Conservation (phyloP, 1,140 invertebrate species). For the Lepidurus couesii region DNA sequence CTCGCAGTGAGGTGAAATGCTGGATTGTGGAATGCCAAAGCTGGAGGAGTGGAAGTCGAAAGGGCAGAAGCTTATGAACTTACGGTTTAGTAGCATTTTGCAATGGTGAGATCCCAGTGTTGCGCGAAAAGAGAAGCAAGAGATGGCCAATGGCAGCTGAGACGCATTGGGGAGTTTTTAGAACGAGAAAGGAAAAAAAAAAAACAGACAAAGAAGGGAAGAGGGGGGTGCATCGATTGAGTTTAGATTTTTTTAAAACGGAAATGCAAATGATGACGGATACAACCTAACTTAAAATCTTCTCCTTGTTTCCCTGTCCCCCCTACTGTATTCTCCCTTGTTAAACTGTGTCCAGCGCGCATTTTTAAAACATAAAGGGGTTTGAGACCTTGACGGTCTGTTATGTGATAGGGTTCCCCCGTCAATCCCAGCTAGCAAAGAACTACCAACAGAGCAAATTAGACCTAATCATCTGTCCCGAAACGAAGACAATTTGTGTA, state of each 20-base stretch:
- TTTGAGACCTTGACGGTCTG: slow-evolving; percentile 9
- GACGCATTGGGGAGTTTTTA: not conserved
- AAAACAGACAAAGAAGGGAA: not conserved
- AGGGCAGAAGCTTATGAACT: not conserved
- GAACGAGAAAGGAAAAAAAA: not conserved
- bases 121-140: no score
- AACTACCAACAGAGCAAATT: not conserved
- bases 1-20: no score
- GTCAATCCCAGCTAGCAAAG: not conserved
- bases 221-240: not conserved
- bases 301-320: not conserved
- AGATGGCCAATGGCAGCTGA: not conserved
- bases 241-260: not conserved
- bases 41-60: not conserved
- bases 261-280: not conserved
- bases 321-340: slow-evolving; percentile 7
- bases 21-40: no score
- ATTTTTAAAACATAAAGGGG: not conserved
- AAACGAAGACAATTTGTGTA: not conserved
- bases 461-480: not conserved
- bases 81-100: not conserved
- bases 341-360: not conserved
- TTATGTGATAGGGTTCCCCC: not conserved
- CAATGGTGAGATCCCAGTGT: not conserved
- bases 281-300: not conserved